Evolutionary conservation across 92 coral and sea anemone species (phyloP), one percentile per base, ranked within the genome.

Genomic region (Paragorgia papillata): DNA sequence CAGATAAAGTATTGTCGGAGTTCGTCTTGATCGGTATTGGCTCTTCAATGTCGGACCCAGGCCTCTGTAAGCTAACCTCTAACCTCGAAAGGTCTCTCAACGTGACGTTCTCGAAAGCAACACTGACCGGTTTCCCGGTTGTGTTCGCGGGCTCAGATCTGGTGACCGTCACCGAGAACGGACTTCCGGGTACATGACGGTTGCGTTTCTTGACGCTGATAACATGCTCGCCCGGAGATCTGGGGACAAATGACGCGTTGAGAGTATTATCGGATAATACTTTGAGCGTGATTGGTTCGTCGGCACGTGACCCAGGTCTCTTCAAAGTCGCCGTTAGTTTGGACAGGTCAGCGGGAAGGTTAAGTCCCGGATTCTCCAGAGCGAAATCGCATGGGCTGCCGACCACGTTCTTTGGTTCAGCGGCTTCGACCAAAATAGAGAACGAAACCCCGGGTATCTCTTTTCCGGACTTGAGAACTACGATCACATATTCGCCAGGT

Each of bases 1-100:
- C 97, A 43, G 91, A 91, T n/a, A 94, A 63, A 14, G 97, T 94
- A 86, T 88, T 86, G 75, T 94, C 98, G 3, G 98, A 94, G 88
- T 88, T 88, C 39, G 88, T 86, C 51, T 86, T 79, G 19, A 94
- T 78, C 66, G 88, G 86, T 62, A 94, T 81, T 4, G 98, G 97
- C 44, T 94, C 98, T 55, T 94, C 95, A 32, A 82, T 80, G 24
- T 78, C 83, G 77, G 90, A 81, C 69, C 83, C 84, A 48, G 98
- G 98, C 69, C 98, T 87, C 83, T 82, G 74, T 13, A 94, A 82
- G 31, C 82, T 82, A 17, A 89, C 96, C 18, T 84, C 79, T 62
- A 94, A 86, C 63, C 88, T 86, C 18, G 98, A 97, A 14, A 94
- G 82, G 66, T 83, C 87, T 59, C 87, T 74, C 64, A 96, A 91